phyloP scores from a whole-genome alignment of 2,888 invertebrate species.

The Enchytraeus crypticus region DNA sequence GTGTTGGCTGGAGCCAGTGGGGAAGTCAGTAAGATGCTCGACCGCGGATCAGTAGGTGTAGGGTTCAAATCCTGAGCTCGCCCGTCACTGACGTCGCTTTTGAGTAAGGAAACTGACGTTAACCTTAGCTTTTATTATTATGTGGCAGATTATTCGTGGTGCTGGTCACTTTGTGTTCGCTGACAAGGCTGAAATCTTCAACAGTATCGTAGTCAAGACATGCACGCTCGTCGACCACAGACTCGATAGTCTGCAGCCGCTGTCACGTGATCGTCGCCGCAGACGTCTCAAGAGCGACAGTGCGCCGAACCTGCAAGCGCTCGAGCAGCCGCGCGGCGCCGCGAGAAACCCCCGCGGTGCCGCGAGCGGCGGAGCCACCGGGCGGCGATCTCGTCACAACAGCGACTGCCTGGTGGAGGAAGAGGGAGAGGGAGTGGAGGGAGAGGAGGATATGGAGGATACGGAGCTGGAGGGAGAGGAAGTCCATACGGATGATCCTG shows the following conservation, averaged over 20 bases:
- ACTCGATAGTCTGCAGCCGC: slow-evolving; percentile 2
- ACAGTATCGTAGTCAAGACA: slow-evolving; percentile 3
- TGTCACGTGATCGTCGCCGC: background rate
- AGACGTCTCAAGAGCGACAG: slow-evolving; percentile 6
- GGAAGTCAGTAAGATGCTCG: too few species aligned
- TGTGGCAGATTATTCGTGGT: slow-evolving; percentile 9
- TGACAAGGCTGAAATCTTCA: slow-evolving; percentile 16
- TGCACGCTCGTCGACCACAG: slow-evolving; percentile 7
- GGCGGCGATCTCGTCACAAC: background rate
- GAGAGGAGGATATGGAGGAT: too few species aligned
- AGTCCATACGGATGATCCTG: too few species aligned
- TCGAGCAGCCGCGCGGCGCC: background rate
- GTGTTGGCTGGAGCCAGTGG: too few species aligned
- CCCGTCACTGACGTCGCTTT: too few species aligned
- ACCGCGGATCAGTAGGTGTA: too few species aligned
- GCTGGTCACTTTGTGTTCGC: slow-evolving; percentile 16
- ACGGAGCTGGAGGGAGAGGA: too few species aligned
- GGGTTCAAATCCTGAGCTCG: too few species aligned
- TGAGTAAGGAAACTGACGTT: too few species aligned
- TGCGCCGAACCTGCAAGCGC: background rate
- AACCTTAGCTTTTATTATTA: too few species aligned
- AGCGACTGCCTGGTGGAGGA: background rate
- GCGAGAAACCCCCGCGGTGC: too few species aligned
- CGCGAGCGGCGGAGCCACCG: too few species aligned
- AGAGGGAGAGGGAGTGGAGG: background rate